Conservation (phyloP, 2,888 invertebrate species). For the Drosophila emarginata region DNA sequence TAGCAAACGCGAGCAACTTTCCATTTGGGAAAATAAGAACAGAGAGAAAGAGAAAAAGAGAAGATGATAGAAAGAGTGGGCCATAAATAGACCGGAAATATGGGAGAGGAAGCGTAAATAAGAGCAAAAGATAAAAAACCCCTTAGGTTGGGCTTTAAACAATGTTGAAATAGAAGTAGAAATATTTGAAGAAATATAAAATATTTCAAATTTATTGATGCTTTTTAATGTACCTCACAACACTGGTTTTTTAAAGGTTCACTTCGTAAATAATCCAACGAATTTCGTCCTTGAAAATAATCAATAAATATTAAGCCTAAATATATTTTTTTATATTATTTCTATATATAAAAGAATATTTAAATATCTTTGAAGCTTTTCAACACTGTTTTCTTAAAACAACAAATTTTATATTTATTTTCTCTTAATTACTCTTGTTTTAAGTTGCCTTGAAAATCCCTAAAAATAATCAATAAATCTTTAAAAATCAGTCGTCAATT, state of each 20-base stretch:
- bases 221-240: not conserved
- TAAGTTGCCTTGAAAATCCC: too few relatives aligned
- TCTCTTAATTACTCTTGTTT: too few relatives aligned
- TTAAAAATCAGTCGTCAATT: too few relatives aligned
- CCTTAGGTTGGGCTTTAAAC: not conserved
- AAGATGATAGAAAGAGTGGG: not conserved
- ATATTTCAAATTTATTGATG: not conserved
- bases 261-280: not conserved
- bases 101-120: constrained; percentile 15
- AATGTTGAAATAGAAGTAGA: not conserved
- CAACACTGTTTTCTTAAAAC: not conserved
- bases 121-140: not conserved
- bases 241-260: not conserved
- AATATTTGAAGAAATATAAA: not conserved
- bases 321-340: too few relatives aligned
- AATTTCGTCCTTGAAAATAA: too few relatives aligned
- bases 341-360: too few relatives aligned
- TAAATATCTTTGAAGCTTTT: too few relatives aligned
- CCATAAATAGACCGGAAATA: constrained; percentile 61
- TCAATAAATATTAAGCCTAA: too few relatives aligned
- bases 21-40: constrained; percentile 14
- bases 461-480: too few relatives aligned
- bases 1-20: constrained; percentile 34
- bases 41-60: not conserved
- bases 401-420: not conserved